Conservation (phyloP, 2,797 vertebrate species). For the Megaceryle alcyon region DNA sequence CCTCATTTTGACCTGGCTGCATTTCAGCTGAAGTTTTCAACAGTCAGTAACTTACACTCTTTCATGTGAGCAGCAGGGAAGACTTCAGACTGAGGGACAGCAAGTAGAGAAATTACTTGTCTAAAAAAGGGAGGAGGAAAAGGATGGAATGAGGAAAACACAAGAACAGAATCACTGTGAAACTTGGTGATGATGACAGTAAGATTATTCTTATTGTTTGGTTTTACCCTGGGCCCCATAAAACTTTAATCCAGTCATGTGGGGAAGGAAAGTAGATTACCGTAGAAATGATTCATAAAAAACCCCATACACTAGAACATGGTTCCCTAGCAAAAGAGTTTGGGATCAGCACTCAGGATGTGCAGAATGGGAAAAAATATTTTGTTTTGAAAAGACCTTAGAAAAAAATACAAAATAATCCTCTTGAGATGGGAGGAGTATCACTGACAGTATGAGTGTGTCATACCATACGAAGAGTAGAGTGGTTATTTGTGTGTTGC, state of each 20-base stretch:
- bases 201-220: slow-evolving; percentile 54
- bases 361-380: neutral
- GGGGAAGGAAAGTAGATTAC: slow-evolving; percentile 69
- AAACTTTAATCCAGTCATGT: slow-evolving; percentile 72
- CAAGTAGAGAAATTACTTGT: slow-evolving; percentile 50
- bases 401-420: slow-evolving; percentile 14
- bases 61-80: slow-evolving; percentile 69
- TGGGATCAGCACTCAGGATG: neutral
- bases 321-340: slow-evolving; percentile 24
- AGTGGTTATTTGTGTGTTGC: slow-evolving; percentile 43
- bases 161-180: neutral
- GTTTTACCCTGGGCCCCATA: slow-evolving; percentile 59
- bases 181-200: slow-evolving; percentile 47
- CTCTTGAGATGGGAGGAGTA: slow-evolving; percentile 61
- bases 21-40: slow-evolving; percentile 64
- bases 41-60: slow-evolving; percentile 65
- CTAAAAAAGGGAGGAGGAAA: slow-evolving; percentile 31
- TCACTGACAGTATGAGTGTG: slow-evolving; percentile 16
- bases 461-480: slow-evolving; percentile 18
- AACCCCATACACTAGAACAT: neutral
- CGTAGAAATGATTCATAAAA: slow-evolving; percentile 33
- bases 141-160: slow-evolving; percentile 43
- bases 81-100: slow-evolving; percentile 52
- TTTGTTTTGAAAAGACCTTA: slow-evolving; percentile 17
- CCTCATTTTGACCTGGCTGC: slow-evolving; percentile 67